A percentile compares a stretch with the other conserved stretches of the same genome.
These are phyloP conservation scores for Endotricha flammealis DNA, from an alignment of 2,888 invertebrate genomes.

Conservation along the genomic window DNA sequence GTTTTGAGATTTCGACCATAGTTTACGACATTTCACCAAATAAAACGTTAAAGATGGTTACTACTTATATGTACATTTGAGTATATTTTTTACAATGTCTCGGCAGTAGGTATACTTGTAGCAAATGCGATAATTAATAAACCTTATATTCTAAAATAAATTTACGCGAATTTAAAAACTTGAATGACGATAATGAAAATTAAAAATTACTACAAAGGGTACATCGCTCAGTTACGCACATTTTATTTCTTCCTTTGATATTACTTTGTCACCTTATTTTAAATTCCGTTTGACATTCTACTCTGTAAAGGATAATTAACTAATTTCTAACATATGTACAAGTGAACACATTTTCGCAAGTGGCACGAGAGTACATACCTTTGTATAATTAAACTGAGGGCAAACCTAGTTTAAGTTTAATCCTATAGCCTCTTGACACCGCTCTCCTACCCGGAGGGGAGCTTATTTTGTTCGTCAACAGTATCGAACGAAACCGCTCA, in stretches of 20 bases:
- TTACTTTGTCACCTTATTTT: slow-evolving; percentile 47
- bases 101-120: too few species aligned
- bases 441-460: slow-evolving; percentile 62
- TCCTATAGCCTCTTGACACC: slow-evolving; percentile 78
- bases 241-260: slow-evolving; percentile 40
- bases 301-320: slow-evolving; percentile 60
- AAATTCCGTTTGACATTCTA: slow-evolving; percentile 59
- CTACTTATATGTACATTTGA: too few species aligned
- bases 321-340: slow-evolving; percentile 62
- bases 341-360: slow-evolving; percentile 55
- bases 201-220: slow-evolving; percentile 27
- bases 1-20: too few species aligned
- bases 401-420: slow-evolving; percentile 76
- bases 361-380: slow-evolving; percentile 58
- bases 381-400: slow-evolving; percentile 76
- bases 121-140: too few species aligned
- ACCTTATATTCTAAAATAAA: too few species aligned
- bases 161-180: too few species aligned
- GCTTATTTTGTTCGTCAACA: slow-evolving; percentile 77
- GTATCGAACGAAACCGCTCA: slow-evolving; percentile 68
- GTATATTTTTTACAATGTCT: too few species aligned
- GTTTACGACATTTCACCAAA: too few species aligned
- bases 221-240: slow-evolving; percentile 28
- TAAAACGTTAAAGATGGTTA: too few species aligned
- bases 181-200: slow-evolving; percentile 31